Percentiles rank a stretch among this genome's conserved stretches.
Conservation (phyloP, 1,140 invertebrate genomes). For the Lycorma delicatula region DNA sequence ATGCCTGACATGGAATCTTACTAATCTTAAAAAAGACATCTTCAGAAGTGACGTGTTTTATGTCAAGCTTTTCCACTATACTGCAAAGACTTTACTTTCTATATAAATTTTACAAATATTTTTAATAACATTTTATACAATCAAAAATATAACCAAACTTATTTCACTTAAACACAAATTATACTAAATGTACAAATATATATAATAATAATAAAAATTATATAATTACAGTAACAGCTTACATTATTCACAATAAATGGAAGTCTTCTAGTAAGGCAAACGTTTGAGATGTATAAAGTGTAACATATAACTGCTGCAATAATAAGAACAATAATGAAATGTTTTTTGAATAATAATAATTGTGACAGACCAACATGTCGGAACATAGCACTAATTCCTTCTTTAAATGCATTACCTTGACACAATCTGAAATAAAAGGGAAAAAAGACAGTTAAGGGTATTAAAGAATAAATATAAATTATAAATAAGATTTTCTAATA, state of each 20-base stretch:
- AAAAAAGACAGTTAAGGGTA: no score
- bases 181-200: background rate
- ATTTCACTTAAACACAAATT: background rate
- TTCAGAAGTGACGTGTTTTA: no score
- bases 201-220: background rate
- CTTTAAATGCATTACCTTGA: no score
- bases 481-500: no score
- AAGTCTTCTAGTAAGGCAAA: background rate
- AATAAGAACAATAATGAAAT: background rate
- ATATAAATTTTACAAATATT: background rate
- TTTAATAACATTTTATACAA: background rate
- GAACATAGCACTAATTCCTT: slow-evolving; percentile 5
- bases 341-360: background rate
- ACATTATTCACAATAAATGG: background rate
- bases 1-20: no score
- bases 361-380: background rate
- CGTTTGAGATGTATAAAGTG: background rate
- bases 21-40: no score
- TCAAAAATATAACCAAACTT: background rate
- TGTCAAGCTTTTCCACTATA: no score
- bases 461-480: no score
- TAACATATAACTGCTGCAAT: background rate
- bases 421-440: no score
- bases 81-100: no score
- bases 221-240: background rate